A percentile compares a stretch with the other conserved stretches of the same genome.
phyloP scores from a whole-genome alignment of 2,797 vertebrate species.

The Potorous gilbertii region DNA sequence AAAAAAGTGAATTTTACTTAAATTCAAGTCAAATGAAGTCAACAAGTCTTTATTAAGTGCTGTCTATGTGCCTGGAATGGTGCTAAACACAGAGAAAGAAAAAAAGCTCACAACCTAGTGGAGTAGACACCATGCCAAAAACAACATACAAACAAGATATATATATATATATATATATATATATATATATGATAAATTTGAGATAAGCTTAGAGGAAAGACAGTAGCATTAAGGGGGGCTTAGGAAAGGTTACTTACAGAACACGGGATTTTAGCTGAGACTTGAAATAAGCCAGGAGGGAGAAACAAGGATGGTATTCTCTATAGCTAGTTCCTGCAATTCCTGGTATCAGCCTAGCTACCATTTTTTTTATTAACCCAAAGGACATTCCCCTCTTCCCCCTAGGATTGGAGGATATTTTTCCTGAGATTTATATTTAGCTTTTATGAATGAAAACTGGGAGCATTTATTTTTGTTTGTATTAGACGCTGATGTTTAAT shows the following conservation, averaged over 20 bases:
- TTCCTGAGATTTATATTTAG: background rate
- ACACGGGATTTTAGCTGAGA: background rate
- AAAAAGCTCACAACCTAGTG: background rate
- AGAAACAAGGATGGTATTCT: background rate
- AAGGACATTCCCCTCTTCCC: background rate
- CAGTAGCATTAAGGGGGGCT: background rate
- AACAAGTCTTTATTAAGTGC: background rate
- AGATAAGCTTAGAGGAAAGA: background rate
- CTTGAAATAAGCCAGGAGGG: background rate
- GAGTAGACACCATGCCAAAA: background rate
- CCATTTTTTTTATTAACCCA: constrained; percentile 1
- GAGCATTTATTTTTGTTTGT: background rate
- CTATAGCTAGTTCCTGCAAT: background rate
- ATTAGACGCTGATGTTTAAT: constrained; percentile 3
- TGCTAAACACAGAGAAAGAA: background rate
- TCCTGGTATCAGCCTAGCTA: background rate
- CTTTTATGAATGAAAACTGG: background rate
- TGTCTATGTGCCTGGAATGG: background rate
- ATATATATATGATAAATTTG: background rate
- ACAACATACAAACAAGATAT: background rate
- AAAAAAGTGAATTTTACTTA: background rate
- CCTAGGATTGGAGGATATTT: background rate
- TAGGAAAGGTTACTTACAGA: background rate
- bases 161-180: background rate
- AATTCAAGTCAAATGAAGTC: background rate